Conservation (phyloP, 2,113 vertebrate genomes). For the Hippoglossus stenolepis region DNA sequence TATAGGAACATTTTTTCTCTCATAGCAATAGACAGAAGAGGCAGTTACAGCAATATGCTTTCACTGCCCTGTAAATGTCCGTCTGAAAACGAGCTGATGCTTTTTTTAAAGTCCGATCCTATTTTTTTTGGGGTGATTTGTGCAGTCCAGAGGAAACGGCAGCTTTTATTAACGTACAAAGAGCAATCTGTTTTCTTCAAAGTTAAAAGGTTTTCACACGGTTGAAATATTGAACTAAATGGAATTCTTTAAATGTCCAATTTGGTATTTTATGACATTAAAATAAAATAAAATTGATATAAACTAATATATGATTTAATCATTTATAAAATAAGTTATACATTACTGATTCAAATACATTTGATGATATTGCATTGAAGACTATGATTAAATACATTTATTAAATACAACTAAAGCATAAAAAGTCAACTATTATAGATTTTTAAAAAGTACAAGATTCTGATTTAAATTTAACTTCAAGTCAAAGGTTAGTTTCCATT, state of each 20-base stretch:
- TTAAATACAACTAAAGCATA: no score
- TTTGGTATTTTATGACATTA: background rate
- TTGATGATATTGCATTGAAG: no score
- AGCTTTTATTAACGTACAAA: constrained; percentile 32
- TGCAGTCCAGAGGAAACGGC: constrained; percentile 3
- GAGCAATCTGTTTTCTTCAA: constrained; percentile 29
- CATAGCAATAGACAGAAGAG: constrained; percentile 28
- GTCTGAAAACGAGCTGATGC: constrained; percentile 17
- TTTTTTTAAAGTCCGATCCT: constrained; percentile 19
- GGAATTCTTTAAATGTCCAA: background rate
- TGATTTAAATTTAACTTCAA: no score
- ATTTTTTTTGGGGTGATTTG: constrained; percentile 5
- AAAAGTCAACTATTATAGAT: no score
- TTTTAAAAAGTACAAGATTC: no score
- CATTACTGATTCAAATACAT: no score
- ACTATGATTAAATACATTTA: no score
- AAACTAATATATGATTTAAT: no score
- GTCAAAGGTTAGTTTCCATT: no score
- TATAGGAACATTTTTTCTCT: constrained; percentile 11
- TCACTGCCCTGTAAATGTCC: constrained; percentile 31
- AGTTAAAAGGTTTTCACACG: background rate
- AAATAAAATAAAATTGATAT: no score
- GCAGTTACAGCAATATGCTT: constrained; percentile 31
- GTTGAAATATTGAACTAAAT: constrained; percentile 11
- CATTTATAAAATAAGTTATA: no score